Base-by-base conservation (phyloP, 2,113 vertebrate genomes). In the Dipodomys merriami region DNA sequence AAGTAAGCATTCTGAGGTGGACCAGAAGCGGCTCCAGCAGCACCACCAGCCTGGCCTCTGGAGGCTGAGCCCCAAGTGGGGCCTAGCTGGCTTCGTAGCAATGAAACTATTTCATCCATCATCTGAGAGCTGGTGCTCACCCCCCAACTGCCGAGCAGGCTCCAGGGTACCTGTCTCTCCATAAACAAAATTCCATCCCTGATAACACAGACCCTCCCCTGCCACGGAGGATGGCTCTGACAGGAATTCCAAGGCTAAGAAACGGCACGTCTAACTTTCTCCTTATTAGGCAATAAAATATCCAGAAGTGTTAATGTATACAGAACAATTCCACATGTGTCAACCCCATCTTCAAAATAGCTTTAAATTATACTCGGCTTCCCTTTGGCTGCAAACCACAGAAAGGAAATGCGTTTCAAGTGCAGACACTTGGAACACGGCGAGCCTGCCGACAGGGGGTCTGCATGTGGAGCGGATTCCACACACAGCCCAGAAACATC, bases 151-250 rank as follows among this genome's bases (percentile, higher is more conserved):
- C 39, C 27, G 7, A 39, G 60, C 7, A 0, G 60, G 33, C 91
- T 81, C 89, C 53, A 13, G 77, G 60, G 25, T 16, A 65, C 93
- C 94, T 53, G 74, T 53, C 57, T 83, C 62, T 67, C 71, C 53
- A 65, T 71, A 97, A 96, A 94, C 94, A 88, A 96, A 96, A 97
- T 95, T 95, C 90, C 86, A 93, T 88, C 81, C 7, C 92, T 86
- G 97, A 97, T 96, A 97, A 95, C 27, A 7, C 39, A 35, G 91
- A 93, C 86, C 94, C 62, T 73, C 95, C 69, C 44, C 82, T 81
- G 91, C 92, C 86, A 22, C 25, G 2, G n/a, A 9, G 5, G 13
- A 57, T 83, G 30, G 65, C 77, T 19, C 94, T 8, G 7, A 85
- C 92, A 94, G 83, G 85, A 57, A 91, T 81, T 90, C 86, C 35